These are phyloP conservation scores for Kuschelorhynchus macadamiae DNA, from an alignment of 2,888 invertebrate species.

Conservation along the genomic window DNA sequence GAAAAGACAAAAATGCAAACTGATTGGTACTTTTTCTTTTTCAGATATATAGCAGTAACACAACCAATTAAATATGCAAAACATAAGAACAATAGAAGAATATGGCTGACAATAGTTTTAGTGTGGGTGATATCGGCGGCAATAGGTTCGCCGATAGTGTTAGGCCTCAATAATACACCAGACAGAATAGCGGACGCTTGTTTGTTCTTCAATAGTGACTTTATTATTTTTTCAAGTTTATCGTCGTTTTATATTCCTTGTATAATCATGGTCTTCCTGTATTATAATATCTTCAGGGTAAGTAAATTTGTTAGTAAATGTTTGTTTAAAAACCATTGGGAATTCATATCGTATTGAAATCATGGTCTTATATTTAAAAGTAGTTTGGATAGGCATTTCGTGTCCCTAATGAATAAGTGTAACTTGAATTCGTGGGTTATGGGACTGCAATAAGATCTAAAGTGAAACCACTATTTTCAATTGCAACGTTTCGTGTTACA, in stretches of 20 bases:
- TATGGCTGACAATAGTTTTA: slow-evolving; percentile 93
- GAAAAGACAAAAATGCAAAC: too few species aligned
- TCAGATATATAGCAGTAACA: slow-evolving; percentile 98
- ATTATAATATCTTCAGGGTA: slow-evolving; percentile 98
- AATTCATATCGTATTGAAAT: too few species aligned
- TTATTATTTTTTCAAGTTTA: slow-evolving; percentile 97
- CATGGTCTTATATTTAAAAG: too few species aligned
- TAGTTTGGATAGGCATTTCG: too few species aligned
- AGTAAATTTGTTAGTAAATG: too few species aligned
- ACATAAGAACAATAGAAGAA: slow-evolving; percentile 95
- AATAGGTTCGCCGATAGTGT: slow-evolving; percentile 95
- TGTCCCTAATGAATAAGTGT: too few species aligned
- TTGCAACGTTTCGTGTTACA: too few species aligned
- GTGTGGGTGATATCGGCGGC: slow-evolving; percentile 97
- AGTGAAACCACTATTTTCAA: too few species aligned
- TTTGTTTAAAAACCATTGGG: too few species aligned
- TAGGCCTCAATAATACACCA: slow-evolving; percentile 95
- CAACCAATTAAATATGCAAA: slow-evolving; percentile 99
- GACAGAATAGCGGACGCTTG: slow-evolving; percentile 88
- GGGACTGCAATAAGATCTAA: too few species aligned
- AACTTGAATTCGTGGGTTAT: too few species aligned
- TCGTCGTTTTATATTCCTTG: slow-evolving; percentile 99
- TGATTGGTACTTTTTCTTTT: slow-evolving; percentile 63
- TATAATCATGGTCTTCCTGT: slow-evolving; percentile 97
- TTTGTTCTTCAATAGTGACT: slow-evolving; percentile 97